Evolutionary conservation across 1,140 invertebrate genomes (phyloP), one percentile per base, ranked within the genome.

Genomic region (Brachionus koreanus): DNA sequence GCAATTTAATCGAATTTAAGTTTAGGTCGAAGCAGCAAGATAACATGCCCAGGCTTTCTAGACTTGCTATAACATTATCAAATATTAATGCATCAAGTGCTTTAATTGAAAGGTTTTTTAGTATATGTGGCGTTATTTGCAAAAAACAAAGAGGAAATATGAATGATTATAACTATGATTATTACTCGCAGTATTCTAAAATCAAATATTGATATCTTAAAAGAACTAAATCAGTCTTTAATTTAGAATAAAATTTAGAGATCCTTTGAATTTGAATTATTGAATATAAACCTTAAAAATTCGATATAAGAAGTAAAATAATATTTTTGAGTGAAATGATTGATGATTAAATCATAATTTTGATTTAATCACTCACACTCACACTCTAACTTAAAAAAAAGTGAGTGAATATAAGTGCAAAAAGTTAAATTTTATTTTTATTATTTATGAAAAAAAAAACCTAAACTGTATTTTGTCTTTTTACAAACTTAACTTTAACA

Each of bases 111-210:
- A 35, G 37, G 9, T 69, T 69, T 69, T 69, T 69, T 16, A 69
- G 65, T 19, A 69, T 69, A 16, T 69, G 65, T 39, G 65, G 65
- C 3, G n/a, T 69, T 9, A 69, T 69, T 69, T 69, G 65, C 37
- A 69, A 69, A 69, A 69, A 69, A 69, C 33, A 69, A 37, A 19
- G 13, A 42, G 65, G 16, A 69, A 69, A 69, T 69, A 69, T 69
- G 65, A 69, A 39, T 19, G 65, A 69, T 69, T 9, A 69, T 69
- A n/a, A n/a, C n/a, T n/a, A 37, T 69, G 37, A 69, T 69, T 19
- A 69, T 69, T 69, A 69, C 65, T 19, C 13, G 65, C 5, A 69
- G 35, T n/a, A 37, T 69, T 0, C 35, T 42, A 69, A 69, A 69
- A 39, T 19, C 13, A 37, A 69, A 69, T n/a, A 37, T 69, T 5